Conservation (phyloP, 2,888 invertebrate species). For the Anoncus sp. region DNA sequence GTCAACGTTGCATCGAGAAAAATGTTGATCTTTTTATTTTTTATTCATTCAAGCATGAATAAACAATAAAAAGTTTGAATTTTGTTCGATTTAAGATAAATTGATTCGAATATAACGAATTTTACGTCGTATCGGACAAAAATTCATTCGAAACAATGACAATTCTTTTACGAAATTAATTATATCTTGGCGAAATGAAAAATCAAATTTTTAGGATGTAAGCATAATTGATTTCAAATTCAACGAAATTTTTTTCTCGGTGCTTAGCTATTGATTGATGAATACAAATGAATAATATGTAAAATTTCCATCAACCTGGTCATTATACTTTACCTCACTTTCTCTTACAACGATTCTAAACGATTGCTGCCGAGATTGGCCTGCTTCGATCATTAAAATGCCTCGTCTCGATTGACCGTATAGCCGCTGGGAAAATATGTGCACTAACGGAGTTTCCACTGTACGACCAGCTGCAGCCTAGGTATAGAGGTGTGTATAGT, state of each 20-base stretch:
- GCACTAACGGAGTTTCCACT: too few relatives aligned
- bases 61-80: too few relatives aligned
- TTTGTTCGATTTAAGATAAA: not conserved
- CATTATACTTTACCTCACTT: too few relatives aligned
- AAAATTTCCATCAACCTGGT: too few relatives aligned
- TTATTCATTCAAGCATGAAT: conserved; percentile 8
- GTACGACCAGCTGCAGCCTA: too few relatives aligned
- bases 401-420: too few relatives aligned
- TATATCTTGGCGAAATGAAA: not conserved
- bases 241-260: not conserved
- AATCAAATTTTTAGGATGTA: not conserved
- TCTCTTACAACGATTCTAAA: too few relatives aligned
- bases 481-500: too few relatives aligned
- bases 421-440: too few relatives aligned
- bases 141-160: not conserved
- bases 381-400: too few relatives aligned
- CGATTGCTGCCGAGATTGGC: too few relatives aligned
- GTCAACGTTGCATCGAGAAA: not conserved
- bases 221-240: not conserved
- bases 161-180: not conserved
- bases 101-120: not conserved
- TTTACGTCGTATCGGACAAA: not conserved
- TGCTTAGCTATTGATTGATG: not conserved
- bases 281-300: conserved; percentile 4
- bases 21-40: not conserved